Base-by-base conservation (phyloP, 92 coral and sea anemone species). In the Epizoanthus rinbou region DNA sequence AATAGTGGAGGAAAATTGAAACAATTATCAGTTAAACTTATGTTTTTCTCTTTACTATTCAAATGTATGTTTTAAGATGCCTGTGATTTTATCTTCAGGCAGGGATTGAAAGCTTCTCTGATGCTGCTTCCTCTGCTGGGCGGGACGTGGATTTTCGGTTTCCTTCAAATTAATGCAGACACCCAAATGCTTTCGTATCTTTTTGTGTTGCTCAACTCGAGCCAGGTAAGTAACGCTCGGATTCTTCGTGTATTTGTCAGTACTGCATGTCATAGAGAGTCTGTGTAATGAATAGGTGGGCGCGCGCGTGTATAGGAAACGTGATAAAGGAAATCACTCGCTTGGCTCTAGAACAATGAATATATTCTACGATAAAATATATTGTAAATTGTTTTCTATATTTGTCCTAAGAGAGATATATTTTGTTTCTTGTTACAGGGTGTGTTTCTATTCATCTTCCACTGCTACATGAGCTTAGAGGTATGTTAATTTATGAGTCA, bases 71-170 rank as follows among this genome's bases (percentile, higher is more conserved):
- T 43, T 10, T 84, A 52, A 60, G 62, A 63, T 21, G 15, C 19
- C 25, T 4, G 39, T 37, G 39, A 18, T 47, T 78, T 67, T 28
- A 59, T 54, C 23, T 70, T 25, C 73, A 95, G 98, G 83, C 65
- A 85, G 71, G 91, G 90, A 18, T 88, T 95, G 57, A 95, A 91
- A 88, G 91, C 90, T 2, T 90, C 96, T 23, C 83, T 93, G 4
- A 83, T 86, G 14, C 85, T 95, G 62, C 93, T 95, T 78, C 98
- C 98, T n/a, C 86, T 95, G 24, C 89, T 95, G 15, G 94, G 92
- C 60, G 73, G 92, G 75, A 88, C 94, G 50, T 95, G 98, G 98
- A 82, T 91, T 18, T 62, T 95, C 37, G 98, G 96, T 5, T 93
- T 95, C 79, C 79, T 93, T 16, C 98, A 95, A 84, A 91, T 89